Evolutionary conservation across 2,113 vertebrate genomes (phyloP).

Genomic region (Ploceus nigricollis): DNA sequence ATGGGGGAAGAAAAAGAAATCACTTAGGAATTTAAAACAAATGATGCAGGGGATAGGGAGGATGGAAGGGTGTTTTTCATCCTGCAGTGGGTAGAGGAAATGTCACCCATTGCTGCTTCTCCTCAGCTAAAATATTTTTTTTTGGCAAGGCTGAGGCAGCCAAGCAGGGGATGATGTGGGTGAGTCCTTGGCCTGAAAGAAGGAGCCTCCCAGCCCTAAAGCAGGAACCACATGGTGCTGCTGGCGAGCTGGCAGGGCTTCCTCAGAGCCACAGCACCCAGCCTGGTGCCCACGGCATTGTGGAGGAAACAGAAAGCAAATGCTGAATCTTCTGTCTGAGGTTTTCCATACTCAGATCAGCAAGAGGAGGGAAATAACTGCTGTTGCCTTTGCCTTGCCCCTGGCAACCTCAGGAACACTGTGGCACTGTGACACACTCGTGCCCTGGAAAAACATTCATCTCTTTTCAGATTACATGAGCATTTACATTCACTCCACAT

Average conservation of each 20-base stretch:
- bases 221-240: accelerated
- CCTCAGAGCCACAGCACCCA: not conserved
- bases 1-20: not conserved
- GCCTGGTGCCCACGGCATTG: not conserved
- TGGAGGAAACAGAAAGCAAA: not conserved
- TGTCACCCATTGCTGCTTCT: accelerated
- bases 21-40: not conserved
- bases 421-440: not conserved
- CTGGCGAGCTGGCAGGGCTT: not conserved
- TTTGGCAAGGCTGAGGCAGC: not conserved
- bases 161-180: not conserved
- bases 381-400: not conserved
- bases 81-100: not conserved
- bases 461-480: not conserved
- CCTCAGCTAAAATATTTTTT: not conserved
- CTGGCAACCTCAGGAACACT: not conserved
- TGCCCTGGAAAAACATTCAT: not conserved
- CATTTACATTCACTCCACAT: not conserved
- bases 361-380: not conserved
- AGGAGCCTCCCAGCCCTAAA: not conserved
- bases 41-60: not conserved
- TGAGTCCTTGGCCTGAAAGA: not conserved
- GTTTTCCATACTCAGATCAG: not conserved
- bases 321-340: not conserved
- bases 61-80: not conserved